Conservation (phyloP, 1,140 invertebrate genomes). For the Drosophila nebulosa region DNA sequence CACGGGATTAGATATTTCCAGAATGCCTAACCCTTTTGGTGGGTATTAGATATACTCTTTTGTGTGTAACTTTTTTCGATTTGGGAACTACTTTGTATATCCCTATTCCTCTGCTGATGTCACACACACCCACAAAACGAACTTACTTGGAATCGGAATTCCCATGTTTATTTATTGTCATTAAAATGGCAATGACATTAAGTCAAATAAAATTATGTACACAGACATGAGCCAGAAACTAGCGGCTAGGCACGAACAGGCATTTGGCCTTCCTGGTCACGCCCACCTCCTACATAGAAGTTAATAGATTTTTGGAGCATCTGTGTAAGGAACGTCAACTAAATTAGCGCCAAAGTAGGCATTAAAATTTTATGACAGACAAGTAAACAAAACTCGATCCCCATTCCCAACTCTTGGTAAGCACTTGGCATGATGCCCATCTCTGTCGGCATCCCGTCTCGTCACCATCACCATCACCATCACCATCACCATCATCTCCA, state of each 20-base stretch:
- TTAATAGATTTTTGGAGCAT: conserved; percentile 39
- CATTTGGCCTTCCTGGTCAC: conserved; percentile 28
- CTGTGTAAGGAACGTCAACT: conserved; percentile 48
- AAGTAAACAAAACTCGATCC: conserved; percentile 57
- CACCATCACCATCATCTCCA: not conserved
- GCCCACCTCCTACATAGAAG: not conserved
- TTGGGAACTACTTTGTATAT: not conserved
- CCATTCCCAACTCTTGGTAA: conserved; percentile 10
- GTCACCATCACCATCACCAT: conserved; percentile 4
- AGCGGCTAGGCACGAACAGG: conserved; percentile 21
- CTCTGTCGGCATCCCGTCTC: not conserved
- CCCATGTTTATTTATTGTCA: conserved; percentile 44
- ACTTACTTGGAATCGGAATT: not conserved
- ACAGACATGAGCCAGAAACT: conserved; percentile 15
- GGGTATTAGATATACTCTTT: too few species aligned
- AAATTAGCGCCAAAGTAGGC: conserved; percentile 77
- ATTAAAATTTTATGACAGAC: conserved; percentile 72
- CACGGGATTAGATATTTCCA: too few species aligned
- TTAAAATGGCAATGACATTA: conserved; percentile 48
- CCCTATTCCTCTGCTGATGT: not conserved
- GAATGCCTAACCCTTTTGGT: too few species aligned
- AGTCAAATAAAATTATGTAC: conserved; percentile 41
- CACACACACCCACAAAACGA: not conserved
- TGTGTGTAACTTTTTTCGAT: not conserved
- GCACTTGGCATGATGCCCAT: conserved; percentile 51